These are phyloP conservation scores for Virgularia gustaviana DNA, from an alignment of 92 coral and sea anemone genomes.

Conservation along the genomic window DNA sequence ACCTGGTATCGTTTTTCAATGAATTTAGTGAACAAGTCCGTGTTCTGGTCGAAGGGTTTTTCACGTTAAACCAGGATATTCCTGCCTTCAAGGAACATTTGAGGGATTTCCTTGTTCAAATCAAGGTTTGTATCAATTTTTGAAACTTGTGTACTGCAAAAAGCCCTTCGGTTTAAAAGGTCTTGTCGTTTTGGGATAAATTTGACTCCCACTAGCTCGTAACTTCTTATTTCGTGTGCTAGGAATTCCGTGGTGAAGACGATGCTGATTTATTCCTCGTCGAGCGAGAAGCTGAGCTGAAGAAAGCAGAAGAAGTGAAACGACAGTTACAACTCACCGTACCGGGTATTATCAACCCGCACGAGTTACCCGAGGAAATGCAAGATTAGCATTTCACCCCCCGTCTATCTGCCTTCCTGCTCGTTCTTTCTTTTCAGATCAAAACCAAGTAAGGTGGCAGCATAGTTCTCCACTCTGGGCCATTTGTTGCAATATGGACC, in stretches of 20 bases:
- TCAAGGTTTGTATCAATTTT: constrained; percentile 57
- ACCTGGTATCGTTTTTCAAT: not conserved
- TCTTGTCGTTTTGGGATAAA: not conserved
- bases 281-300: constrained; percentile 79
- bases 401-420: not conserved
- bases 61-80: constrained; percentile 91
- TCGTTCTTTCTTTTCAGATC: not conserved
- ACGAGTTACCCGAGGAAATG: constrained; percentile 99
- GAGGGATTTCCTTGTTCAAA: constrained; percentile 94
- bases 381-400: constrained; percentile 64
- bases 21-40: constrained; percentile 76
- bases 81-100: constrained; percentile 98
- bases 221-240: not conserved
- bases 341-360: constrained; percentile 95
- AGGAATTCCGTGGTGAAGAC: constrained; percentile 94
- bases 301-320: constrained; percentile 88
- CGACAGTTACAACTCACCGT: constrained; percentile 86
- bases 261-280: constrained; percentile 77
- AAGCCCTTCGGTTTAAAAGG: not conserved
- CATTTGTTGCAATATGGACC: no score
- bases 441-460: no score
- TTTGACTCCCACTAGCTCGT: not conserved
- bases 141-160: not conserved
- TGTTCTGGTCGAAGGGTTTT: constrained; percentile 88
- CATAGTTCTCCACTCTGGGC: no score